A percentile compares a stretch with the other conserved stretches of the same genome.
Evolutionary conservation across 2,113 vertebrate genomes (phyloP).

Genomic region (Macquaria ambigua): DNA sequence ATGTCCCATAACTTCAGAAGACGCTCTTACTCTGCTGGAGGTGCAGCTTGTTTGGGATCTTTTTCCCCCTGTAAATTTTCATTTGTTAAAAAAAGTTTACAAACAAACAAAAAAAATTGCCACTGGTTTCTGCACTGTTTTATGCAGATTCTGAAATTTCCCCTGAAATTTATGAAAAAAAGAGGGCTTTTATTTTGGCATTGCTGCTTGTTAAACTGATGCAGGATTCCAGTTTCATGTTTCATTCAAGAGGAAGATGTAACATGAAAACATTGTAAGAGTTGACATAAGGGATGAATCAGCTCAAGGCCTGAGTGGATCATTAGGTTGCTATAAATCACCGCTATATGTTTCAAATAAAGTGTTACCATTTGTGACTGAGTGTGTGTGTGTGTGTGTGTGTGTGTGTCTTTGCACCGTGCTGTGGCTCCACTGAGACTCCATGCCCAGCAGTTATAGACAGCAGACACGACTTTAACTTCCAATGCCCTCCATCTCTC

Average conservation of each 20-base stretch:
- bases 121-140: not conserved
- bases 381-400: conserved; percentile 31
- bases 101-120: not conserved
- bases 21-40: not conserved
- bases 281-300: conserved; percentile 66
- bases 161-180: not conserved
- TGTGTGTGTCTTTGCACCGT: conserved; percentile 50
- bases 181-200: conserved; percentile 36
- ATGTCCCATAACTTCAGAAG: not conserved
- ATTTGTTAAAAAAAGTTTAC: conserved; percentile 5
- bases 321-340: conserved; percentile 67
- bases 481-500: conserved; percentile 39
- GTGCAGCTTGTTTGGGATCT: not conserved
- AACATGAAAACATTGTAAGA: conserved; percentile 49
- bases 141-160: not conserved
- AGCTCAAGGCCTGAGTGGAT: conserved; percentile 58
- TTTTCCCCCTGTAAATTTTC: not conserved
- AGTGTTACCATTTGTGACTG: conserved; percentile 58
- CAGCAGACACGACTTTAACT: conserved; percentile 83
- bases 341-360: conserved; percentile 69
- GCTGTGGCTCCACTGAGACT: conserved; percentile 81
- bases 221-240: conserved; percentile 48
- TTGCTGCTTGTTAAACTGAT: conserved; percentile 12
- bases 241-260: conserved; percentile 55
- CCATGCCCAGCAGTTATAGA: conserved; percentile 87